Evolutionary conservation across 2,797 vertebrate genomes (phyloP).

Genomic region (Enoplosus armatus): DNA sequence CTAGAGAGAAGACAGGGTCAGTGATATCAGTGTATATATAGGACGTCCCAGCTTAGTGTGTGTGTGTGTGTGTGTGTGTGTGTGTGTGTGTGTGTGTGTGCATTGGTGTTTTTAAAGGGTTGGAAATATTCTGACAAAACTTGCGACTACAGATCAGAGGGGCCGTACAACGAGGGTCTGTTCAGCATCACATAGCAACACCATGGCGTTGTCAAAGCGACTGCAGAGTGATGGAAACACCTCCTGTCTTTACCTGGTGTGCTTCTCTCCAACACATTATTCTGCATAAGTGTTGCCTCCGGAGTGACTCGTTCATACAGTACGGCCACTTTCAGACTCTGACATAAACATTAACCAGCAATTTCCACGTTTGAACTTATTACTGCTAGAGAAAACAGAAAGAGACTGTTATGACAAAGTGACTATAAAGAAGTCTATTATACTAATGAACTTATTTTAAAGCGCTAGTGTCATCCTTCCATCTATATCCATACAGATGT

Average conservation of each 20-base stretch:
- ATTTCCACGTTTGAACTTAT: slow-evolving; percentile 59
- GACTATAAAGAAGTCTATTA: slow-evolving; percentile 21
- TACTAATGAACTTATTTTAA: background rate
- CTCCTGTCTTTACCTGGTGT: slow-evolving; percentile 54
- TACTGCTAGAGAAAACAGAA: slow-evolving; percentile 49
- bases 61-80: slow-evolving; percentile 13
- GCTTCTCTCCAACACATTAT: slow-evolving; percentile 55
- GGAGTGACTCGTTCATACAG: slow-evolving; percentile 42
- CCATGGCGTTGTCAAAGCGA: slow-evolving; percentile 50
- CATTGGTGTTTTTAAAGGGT: slow-evolving; percentile 45
- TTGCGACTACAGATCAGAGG: slow-evolving; percentile 47
- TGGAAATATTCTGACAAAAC: slow-evolving; percentile 66
- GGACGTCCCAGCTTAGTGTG: slow-evolving; percentile 15
- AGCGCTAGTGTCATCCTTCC: slow-evolving; percentile 22
- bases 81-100: slow-evolving; percentile 9
- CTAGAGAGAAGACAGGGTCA: background rate
- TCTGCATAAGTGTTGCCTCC: slow-evolving; percentile 51
- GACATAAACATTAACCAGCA: slow-evolving; percentile 60
- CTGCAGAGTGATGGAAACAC: slow-evolving; percentile 61
- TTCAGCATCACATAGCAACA: slow-evolving; percentile 58
- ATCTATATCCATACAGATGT: slow-evolving; percentile 18
- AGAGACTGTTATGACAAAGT: slow-evolving; percentile 30
- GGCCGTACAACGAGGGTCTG: slow-evolving; percentile 61
- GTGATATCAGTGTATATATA: background rate
- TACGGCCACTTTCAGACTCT: slow-evolving; percentile 23